Base-by-base conservation (phyloP, 2,888 invertebrate genomes). In the Mythimna pallens region DNA sequence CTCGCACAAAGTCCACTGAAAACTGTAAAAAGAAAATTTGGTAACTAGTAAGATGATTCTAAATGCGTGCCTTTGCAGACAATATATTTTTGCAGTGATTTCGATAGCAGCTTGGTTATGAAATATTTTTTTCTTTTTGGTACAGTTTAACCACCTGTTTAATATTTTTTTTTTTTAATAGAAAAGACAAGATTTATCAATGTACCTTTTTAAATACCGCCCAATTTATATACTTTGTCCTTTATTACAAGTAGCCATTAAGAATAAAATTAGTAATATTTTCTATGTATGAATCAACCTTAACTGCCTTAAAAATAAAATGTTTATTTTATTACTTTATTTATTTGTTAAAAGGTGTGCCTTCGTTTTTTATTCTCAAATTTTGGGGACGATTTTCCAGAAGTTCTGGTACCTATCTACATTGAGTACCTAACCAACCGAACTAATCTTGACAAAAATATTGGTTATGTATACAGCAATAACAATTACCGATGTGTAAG, bases 191-290 rank as follows among this genome's bases (percentile, higher is more conserved):
- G 58, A 65, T 66, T 58, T 59, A 64, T 78, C 55, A 73, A 80
- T 74, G 85, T 82, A 82, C 76, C 83, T 86, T 76, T 74, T 80
- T 74, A 70, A 52, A 83, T 76, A 20, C 83, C 84, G 84, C 84
- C 88, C 87, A 86, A 58, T 75, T 75, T 70, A 54, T 73, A 57
- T 10, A 67, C 50, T 63, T 68, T 64, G 2, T 54, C 9, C 10
- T 61, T 68, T 63, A 63, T 59, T 70, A n/a, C 75, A 73, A 36
- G 43, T 76, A 78, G 72, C 34, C 14, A 22, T 12, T 82, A 82
- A 71, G 47, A 43, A 72, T 78, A 76, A 59, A 61, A 68, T 63
- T 63, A 68, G 65, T 59, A 64, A 22, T 68, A 47, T 74, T 70
- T 70, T 54, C 52, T 79, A 78, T 76, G 62, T 74, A 73, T 54